phyloP scores from a whole-genome alignment of 1,140 invertebrate species.

The Drosophila athabasca region DNA sequence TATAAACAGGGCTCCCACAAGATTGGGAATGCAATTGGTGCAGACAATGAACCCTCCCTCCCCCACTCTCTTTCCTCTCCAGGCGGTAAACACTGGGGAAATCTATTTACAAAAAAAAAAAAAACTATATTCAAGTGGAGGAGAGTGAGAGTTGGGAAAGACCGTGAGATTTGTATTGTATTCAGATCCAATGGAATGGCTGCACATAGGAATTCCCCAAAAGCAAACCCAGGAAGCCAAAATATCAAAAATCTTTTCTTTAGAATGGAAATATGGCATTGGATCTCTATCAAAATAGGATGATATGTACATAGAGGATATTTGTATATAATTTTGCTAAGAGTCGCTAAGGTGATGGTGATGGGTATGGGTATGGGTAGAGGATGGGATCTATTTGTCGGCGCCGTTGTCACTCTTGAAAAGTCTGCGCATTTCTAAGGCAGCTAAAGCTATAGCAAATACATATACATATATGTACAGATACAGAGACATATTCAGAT shows the following conservation, averaged over 20 bases:
- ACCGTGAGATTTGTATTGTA: too few species aligned
- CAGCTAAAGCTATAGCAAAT: background rate
- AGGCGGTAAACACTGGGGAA: too few species aligned
- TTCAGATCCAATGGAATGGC: background rate
- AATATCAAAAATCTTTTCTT: background rate
- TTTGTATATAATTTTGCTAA: too few species aligned
- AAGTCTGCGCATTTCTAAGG: conserved; percentile 42
- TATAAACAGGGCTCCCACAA: conserved; percentile 26
- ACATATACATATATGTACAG: conserved; percentile 5
- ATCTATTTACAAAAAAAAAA: too few species aligned
- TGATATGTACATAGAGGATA: background rate
- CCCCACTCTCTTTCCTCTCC: too few species aligned
- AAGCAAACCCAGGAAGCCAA: background rate
- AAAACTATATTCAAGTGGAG: background rate
- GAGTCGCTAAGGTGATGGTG: too few species aligned
- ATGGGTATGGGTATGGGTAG: background rate
- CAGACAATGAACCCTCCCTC: conserved; percentile 16
- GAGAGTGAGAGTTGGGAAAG: too few species aligned
- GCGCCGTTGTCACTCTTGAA: conserved; percentile 69
- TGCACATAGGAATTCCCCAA: background rate
- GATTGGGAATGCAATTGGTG: conserved; percentile 2
- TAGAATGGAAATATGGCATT: too few species aligned
- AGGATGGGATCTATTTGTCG: conserved; percentile 48
- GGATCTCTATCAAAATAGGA: too few species aligned
- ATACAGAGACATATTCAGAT: conserved; percentile 1